phyloP scores from a whole-genome alignment of 2,888 invertebrate species.

The Lasius platythorax region DNA sequence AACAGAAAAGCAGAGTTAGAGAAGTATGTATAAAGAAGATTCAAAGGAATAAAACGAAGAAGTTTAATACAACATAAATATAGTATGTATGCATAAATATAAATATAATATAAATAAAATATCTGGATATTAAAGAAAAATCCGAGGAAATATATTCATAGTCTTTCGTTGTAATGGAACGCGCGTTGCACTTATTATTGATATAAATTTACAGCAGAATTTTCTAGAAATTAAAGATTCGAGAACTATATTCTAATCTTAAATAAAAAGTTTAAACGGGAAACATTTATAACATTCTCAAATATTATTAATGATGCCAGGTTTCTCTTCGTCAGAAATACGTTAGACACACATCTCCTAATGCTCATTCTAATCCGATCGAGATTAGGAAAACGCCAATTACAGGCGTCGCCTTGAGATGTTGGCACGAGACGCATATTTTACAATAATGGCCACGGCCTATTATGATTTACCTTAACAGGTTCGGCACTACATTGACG shows the following conservation, averaged over 20 bases:
- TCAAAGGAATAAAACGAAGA: not conserved
- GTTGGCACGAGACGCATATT: constrained; percentile 22
- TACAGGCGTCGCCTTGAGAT: constrained; percentile 25
- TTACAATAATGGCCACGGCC: not conserved
- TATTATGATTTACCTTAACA: constrained; percentile 87
- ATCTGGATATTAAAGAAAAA: not conserved
- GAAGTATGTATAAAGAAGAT: not conserved
- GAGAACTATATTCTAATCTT: not conserved
- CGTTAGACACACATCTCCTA: not conserved
- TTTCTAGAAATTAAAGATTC: not conserved
- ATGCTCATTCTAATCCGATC: constrained; percentile 18
- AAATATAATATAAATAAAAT: not conserved
- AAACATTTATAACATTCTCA: not conserved
- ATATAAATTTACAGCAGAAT: not conserved
- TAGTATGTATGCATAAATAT: too few relatives aligned
- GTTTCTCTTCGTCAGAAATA: not conserved
- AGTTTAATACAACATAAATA: not conserved
- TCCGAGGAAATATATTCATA: not conserved
- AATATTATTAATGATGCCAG: not conserved
- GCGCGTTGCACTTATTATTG: not conserved
- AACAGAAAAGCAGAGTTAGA: not conserved
- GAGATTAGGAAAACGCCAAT: constrained; percentile 14
- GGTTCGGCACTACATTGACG: constrained; percentile 94
- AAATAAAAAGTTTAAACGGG: not conserved
- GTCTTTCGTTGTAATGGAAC: not conserved